phyloP scores from a whole-genome alignment of 2,888 invertebrate genomes.

The Oxyteleia sp. region DNA sequence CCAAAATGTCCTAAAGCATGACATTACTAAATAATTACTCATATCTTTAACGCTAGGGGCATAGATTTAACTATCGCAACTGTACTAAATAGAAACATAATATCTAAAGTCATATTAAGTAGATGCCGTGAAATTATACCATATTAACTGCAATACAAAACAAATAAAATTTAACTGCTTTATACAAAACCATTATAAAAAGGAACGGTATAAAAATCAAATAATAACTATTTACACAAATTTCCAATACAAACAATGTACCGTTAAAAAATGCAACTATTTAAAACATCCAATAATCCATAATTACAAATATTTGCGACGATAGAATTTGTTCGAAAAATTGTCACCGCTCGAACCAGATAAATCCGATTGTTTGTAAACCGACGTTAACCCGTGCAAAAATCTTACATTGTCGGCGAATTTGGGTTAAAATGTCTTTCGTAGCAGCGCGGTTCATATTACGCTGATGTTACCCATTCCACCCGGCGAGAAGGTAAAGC shows the following conservation, averaged over 20 bases:
- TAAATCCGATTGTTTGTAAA: slow-evolving; percentile 1
- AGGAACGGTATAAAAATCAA: too few species aligned
- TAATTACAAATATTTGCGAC: slow-evolving; percentile 11
- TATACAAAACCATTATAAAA: neutral
- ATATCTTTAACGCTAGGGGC: slow-evolving; percentile 50
- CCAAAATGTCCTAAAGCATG: slow-evolving; percentile 56
- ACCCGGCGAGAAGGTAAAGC: slow-evolving; percentile 29
- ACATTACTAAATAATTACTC: slow-evolving; percentile 55
- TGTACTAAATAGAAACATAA: slow-evolving; percentile 61
- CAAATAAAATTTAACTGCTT: slow-evolving; percentile 18
- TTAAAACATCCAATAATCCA: slow-evolving; percentile 23
- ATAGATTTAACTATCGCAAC: slow-evolving; percentile 55
- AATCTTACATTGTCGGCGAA: slow-evolving; percentile 16
- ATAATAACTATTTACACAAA: neutral
- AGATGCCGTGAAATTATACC: slow-evolving; percentile 48
- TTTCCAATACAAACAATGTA: neutral
- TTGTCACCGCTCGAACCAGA: neutral
- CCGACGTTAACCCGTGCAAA: neutral
- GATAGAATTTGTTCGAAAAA: slow-evolving; percentile 2
- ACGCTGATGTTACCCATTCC: slow-evolving; percentile 28
- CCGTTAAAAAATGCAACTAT: slow-evolving; percentile 15
- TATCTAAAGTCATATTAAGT: slow-evolving; percentile 53
- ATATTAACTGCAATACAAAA: slow-evolving; percentile 31
- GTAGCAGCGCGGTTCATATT: slow-evolving; percentile 10
- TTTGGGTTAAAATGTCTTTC: slow-evolving; percentile 23